Evolutionary conservation across 2,797 vertebrate genomes (phyloP).

Genomic region (Lutjanus argentimaculatus): DNA sequence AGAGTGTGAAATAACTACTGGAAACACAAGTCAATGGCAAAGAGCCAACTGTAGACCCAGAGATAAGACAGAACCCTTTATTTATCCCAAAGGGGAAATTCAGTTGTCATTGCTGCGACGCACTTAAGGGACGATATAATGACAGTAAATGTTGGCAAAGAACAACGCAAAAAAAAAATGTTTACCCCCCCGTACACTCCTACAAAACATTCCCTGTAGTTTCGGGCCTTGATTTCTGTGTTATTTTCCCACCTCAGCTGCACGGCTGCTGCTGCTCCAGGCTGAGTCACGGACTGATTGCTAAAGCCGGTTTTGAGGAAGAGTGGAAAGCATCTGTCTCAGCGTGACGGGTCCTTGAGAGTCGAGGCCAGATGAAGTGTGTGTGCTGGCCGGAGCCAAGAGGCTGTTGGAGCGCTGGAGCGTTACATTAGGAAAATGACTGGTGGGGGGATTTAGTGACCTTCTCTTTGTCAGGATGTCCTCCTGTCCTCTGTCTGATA

Average conservation of each 20-base stretch:
- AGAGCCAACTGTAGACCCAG: background rate
- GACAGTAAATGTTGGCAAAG: background rate
- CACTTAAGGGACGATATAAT: background rate
- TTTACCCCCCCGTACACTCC: background rate
- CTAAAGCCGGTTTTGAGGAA: constrained; percentile 45
- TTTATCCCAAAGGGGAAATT: constrained; percentile 4
- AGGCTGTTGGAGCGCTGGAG: constrained; percentile 29
- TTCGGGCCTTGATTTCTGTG: constrained; percentile 2
- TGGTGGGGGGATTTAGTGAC: constrained; percentile 25
- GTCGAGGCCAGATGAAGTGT: constrained; percentile 50
- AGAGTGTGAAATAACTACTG: constrained; percentile 1
- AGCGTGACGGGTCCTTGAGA: constrained; percentile 51
- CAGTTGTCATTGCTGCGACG: background rate
- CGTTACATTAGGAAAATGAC: constrained; percentile 40
- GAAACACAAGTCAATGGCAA: background rate
- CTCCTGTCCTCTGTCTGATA: constrained; percentile 33
- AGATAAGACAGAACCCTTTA: background rate
- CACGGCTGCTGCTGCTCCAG: constrained; percentile 22
- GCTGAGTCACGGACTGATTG: constrained; percentile 55
- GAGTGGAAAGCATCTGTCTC: constrained; percentile 61
- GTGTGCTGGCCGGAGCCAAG: constrained; percentile 29
- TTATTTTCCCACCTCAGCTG: constrained; percentile 26
- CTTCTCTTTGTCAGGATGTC: constrained; percentile 34
- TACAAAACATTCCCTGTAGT: constrained; percentile 5
- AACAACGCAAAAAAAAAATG: background rate